phyloP scores from a whole-genome alignment of 1,140 invertebrate species.

The Scaptomyza pallida region DNA sequence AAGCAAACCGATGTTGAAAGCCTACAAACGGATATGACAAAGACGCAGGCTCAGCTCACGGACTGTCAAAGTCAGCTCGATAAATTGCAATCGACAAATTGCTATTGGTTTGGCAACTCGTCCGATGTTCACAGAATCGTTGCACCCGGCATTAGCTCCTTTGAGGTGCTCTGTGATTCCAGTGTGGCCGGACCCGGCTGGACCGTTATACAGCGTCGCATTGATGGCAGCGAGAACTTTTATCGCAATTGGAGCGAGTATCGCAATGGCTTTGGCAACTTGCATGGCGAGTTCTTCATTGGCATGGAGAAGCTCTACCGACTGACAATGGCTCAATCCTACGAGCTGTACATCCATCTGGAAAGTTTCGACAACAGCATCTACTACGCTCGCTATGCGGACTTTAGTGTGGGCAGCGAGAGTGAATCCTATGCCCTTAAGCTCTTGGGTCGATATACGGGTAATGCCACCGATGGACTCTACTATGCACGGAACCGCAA shows the following conservation, averaged over 20 bases:
- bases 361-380: not conserved
- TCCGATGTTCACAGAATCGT: constrained; percentile 4
- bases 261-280: constrained; percentile 19
- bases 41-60: constrained; percentile 1
- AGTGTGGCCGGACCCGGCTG: constrained; percentile 17
- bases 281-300: constrained; percentile 28
- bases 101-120: constrained; percentile 17
- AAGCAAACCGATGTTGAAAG: not conserved
- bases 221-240: constrained; percentile 25
- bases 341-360: constrained; percentile 26
- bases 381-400: constrained; percentile 10
- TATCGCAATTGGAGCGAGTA: constrained; percentile 36
- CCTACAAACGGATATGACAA: not conserved
- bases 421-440: constrained; percentile 5
- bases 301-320: constrained; percentile 28
- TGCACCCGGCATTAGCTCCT: constrained; percentile 4
- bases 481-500: not conserved
- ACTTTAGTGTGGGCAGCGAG: constrained; percentile 24
- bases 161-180: constrained; percentile 26
- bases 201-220: constrained; percentile 36
- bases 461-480: constrained; percentile 4
- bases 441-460: not conserved
- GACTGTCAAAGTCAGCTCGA: not conserved
- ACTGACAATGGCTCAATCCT: not conserved
- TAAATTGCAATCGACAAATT: not conserved